Evolutionary conservation across 2,113 vertebrate species (phyloP), one percentile per base, ranked within the genome.

Genomic region (Oryzias celebensis): DNA sequence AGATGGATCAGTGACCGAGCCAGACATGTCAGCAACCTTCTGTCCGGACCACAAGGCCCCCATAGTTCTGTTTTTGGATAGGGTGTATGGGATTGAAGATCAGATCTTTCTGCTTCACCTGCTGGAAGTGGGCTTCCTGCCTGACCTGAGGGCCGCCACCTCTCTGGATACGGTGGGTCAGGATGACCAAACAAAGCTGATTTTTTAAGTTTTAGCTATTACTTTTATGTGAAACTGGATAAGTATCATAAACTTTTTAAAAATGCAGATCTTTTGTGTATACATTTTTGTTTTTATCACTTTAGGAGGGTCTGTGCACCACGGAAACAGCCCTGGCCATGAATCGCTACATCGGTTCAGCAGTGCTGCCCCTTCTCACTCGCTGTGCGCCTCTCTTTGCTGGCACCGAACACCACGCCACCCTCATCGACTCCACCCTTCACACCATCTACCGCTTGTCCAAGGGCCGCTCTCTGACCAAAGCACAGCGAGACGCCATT

Each of bases 21-120:
- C 96, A 0, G 93, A 98, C 71, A 94, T 99, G 97, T 94, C 95
- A 1, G 97, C 96, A 77, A 92, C 67, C 79, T 98, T 99, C 91
- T 98, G 96, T 73, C 97, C 97, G 20, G 97, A 99, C 76, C 97
- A 99, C 90, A 99, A 99, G 84, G 94, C 95, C 52, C 94, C 97
- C 56, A 99, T 99, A 95, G 97, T 99, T 79, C 92, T 98, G 61
- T 99, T 99, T 83, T 84, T 99, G 89, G 97, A 99, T 80, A 92
- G 97, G 42, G 97, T 99, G 14, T 99, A 99, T 52, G 96, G 97
- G 53, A 93, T 99, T 55, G 95, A 97, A 87, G 95, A 96, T 88
- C 97, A 98, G 89, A 92, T 90, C 67, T 97, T 99, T 58, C 91
- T 99, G 47, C 94, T 99, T 55, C 96, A 99, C 72, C 89, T 99